These are phyloP conservation scores for Lepas anatifera DNA, from an alignment of 2,888 invertebrate species.

Conservation along the genomic window DNA sequence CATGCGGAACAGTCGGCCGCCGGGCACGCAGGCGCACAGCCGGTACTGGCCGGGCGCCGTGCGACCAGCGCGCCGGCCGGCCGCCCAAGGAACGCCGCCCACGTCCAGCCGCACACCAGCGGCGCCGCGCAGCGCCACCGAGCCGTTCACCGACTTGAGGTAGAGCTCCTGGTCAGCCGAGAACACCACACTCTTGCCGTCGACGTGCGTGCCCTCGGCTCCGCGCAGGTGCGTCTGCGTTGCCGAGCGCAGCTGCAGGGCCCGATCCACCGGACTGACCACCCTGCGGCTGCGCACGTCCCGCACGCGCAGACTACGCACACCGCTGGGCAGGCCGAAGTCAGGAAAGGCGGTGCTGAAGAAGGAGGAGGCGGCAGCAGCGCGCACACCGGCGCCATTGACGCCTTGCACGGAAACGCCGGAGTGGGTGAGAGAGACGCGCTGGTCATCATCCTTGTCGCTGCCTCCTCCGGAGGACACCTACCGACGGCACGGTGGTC, in stretches of 20 bases:
- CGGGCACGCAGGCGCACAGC: constrained; percentile 80
- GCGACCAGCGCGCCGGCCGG: constrained; percentile 22
- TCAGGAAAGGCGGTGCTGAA: constrained; percentile 64
- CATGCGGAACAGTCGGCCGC: constrained; percentile 67
- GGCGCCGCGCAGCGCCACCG: constrained; percentile 27
- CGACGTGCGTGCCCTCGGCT: constrained; percentile 29
- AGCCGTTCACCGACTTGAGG: constrained; percentile 40
- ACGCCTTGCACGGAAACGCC: not conserved
- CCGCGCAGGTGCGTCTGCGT: constrained; percentile 23
- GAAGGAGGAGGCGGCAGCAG: constrained; percentile 42
- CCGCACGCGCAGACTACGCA: constrained; percentile 32
- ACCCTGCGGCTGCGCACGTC: constrained; percentile 27
- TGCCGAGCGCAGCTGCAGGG: constrained; percentile 18
- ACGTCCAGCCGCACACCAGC: constrained; percentile 27
- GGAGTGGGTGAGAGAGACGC: not conserved
- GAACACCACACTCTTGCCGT: constrained; percentile 53
- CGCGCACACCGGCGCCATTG: too few relatives aligned
- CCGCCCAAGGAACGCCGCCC: constrained; percentile 27
- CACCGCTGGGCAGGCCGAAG: constrained; percentile 55
- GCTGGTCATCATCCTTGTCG: not conserved
- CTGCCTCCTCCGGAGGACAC: not conserved
- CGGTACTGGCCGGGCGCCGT: constrained; percentile 52
- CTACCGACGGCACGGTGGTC: not conserved
- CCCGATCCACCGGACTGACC: constrained; percentile 21
- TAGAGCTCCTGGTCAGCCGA: constrained; percentile 65